Base-by-base conservation (phyloP, 2,113 vertebrate species). In the Marmota monax region DNA sequence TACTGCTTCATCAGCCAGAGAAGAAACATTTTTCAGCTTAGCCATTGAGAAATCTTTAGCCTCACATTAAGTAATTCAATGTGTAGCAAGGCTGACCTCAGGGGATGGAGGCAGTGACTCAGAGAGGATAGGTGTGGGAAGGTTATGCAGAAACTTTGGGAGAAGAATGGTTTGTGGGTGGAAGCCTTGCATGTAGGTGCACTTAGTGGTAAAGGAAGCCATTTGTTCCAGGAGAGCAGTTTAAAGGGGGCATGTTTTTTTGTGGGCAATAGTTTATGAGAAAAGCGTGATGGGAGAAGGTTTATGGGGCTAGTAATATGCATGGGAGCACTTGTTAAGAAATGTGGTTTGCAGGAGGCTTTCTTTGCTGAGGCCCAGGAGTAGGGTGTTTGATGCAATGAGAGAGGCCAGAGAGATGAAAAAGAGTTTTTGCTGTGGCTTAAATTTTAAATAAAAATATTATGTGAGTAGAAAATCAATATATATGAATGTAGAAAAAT, bases 181-280 rank as follows among this genome's bases (percentile, higher is more conserved):
- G 82, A 48, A 80, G 32, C n/a, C 72, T 69, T 84, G 63, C 14
- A 1, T 4, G 39, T 1, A 84, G 53, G 23, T 32, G 27, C 48
- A 76, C 45, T 82, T 45, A 37, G 72, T 11, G 37, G 53, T 32
- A 17, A 93, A 51, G 42, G 79, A 94, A 95, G 63, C 7, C 70
- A 18, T 97, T 95, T 87, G 95, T 96, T 97, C 86, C 2, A 3
- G 70, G n/a, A 92, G 17, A 83, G 58, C 42, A 96, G 65, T 97
- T 93, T 83, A 84, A 56, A 76, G 20, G 16, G 27, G n/a, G 37
- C 48, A 61, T 58, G 25, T 84, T 88, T 90, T 90, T 76, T 4
- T 29, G 73, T 80, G 83, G 79, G 56, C 18, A 14, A 14, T 83
- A 45, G 45, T 77, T 83, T 65, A 72, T 79, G 79, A 86, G 34